Conservation (phyloP, 2,888 invertebrate genomes). For the Orthonevra nobilis region DNA sequence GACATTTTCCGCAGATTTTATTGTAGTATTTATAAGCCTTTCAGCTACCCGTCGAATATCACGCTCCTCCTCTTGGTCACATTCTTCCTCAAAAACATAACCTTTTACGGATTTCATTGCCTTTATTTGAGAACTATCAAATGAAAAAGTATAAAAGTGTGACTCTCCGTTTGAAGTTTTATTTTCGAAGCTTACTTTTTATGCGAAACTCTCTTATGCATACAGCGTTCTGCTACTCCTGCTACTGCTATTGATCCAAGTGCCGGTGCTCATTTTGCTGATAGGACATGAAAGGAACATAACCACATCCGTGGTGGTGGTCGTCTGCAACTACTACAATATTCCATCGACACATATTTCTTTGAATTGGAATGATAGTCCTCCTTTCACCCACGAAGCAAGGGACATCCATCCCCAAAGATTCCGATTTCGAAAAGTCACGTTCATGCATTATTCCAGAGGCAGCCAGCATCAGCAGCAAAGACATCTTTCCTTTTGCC, state of each 20-base stretch:
- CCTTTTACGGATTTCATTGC: not conserved
- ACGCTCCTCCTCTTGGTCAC: not conserved
- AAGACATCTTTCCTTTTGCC: slow-evolving; percentile 26
- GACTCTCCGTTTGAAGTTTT: slow-evolving; percentile 24
- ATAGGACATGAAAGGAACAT: slow-evolving; percentile 58
- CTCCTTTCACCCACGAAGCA: slow-evolving; percentile 12
- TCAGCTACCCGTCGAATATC: slow-evolving; percentile 20
- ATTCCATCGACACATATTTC: slow-evolving; percentile 45
- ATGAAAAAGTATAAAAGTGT: not conserved
- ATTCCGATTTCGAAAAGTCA: slow-evolving; percentile 65
- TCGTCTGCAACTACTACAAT: slow-evolving; percentile 37
- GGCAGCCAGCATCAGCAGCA: slow-evolving; percentile 18
- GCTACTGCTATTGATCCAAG: slow-evolving; percentile 1
- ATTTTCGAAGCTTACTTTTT: slow-evolving; percentile 48
- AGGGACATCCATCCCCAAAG: slow-evolving; percentile 47
- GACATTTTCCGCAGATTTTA: slow-evolving; percentile 14
- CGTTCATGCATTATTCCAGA: slow-evolving; percentile 65
- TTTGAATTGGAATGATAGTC: slow-evolving; percentile 17
- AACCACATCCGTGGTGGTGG: slow-evolving; percentile 61
- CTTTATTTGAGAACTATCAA: not conserved
- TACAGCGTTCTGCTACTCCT: not conserved
- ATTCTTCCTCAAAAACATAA: not conserved
- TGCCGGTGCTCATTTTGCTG: slow-evolving; percentile 59
- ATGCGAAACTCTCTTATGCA: slow-evolving; percentile 17
- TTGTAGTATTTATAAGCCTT: slow-evolving; percentile 7